Conservation (phyloP, 2,888 invertebrate species). For the Temnothorax ravouxi region DNA sequence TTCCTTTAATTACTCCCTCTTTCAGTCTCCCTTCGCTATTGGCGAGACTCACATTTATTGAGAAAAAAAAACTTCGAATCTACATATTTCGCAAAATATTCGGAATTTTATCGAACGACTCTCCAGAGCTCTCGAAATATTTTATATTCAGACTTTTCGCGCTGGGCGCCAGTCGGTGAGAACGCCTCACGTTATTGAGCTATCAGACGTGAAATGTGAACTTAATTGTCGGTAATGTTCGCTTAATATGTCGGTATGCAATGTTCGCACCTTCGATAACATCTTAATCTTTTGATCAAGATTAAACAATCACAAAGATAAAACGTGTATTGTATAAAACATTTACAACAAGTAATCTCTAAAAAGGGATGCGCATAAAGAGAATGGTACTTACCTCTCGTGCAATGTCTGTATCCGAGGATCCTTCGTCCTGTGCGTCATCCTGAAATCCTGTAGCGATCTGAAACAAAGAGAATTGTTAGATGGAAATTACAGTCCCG, state of each 20-base stretch:
- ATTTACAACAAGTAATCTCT: neutral
- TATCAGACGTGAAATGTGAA: constrained; percentile 4
- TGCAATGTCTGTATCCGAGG: constrained; percentile 3
- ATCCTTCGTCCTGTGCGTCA: neutral
- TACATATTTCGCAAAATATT: neutral
- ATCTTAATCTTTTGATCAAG: neutral
- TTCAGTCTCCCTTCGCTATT: neutral
- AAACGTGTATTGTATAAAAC: neutral
- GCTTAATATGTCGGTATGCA: neutral
- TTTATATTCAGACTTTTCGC: neutral
- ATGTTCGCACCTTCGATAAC: neutral
- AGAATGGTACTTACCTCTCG: neutral
- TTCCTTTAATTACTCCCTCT: constrained; percentile 24
- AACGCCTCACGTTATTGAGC: constrained; percentile 5
- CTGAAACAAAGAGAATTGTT: constrained; percentile 19
- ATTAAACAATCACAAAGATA: neutral
- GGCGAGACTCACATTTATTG: neutral
- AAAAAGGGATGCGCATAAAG: neutral
- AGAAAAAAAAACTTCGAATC: neutral
- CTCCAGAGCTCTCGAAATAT: neutral
- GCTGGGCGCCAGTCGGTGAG: neutral
- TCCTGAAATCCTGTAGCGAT: constrained; percentile 1
- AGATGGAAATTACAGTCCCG: neutral
- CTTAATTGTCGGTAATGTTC: no score
- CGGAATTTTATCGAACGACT: neutral